Evolutionary conservation across 1,140 invertebrate genomes (phyloP).

Genomic region (Drosophila albomicans): DNA sequence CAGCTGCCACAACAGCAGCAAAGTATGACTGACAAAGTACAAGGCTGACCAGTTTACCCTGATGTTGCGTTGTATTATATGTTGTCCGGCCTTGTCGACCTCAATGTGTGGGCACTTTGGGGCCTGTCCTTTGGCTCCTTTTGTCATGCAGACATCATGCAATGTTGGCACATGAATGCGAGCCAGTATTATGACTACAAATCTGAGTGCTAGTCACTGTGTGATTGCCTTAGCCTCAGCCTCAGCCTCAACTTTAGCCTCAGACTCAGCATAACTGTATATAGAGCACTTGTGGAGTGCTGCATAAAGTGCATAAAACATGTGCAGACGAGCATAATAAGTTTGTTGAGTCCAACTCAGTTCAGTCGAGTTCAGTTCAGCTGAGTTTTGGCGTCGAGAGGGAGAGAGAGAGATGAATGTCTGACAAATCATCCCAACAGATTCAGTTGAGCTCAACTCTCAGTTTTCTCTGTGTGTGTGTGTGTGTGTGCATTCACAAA

Average conservation of each 20-base stretch:
- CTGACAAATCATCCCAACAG: constrained; percentile 16
- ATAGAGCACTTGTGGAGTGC: no score
- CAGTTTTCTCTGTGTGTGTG: neutral
- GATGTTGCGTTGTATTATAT: no score
- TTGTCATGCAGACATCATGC: constrained; percentile 23
- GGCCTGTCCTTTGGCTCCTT: neutral
- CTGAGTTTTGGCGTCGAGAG: constrained; percentile 3
- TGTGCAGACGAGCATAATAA: constrained; percentile 34
- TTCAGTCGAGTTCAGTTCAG: constrained; percentile 10
- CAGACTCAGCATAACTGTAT: no score
- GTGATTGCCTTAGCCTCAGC: constrained; percentile 7
- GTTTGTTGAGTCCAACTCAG: constrained; percentile 15
- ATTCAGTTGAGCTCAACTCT: neutral
- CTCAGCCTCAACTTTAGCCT: no score
- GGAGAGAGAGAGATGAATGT: neutral
- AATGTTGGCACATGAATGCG: constrained; percentile 5
- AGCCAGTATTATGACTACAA: neutral
- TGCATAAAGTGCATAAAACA: constrained; percentile 30
- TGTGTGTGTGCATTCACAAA: neutral
- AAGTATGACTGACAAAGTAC: constrained; percentile 1
- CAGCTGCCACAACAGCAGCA: constrained; percentile 17
- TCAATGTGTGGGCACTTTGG: constrained; percentile 43
- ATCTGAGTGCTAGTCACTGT: neutral
- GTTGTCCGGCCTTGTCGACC: constrained; percentile 1
- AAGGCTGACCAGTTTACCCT: neutral